Evolutionary conservation across 2,888 invertebrate genomes (phyloP).

Genomic region (Melanotus villosus): DNA sequence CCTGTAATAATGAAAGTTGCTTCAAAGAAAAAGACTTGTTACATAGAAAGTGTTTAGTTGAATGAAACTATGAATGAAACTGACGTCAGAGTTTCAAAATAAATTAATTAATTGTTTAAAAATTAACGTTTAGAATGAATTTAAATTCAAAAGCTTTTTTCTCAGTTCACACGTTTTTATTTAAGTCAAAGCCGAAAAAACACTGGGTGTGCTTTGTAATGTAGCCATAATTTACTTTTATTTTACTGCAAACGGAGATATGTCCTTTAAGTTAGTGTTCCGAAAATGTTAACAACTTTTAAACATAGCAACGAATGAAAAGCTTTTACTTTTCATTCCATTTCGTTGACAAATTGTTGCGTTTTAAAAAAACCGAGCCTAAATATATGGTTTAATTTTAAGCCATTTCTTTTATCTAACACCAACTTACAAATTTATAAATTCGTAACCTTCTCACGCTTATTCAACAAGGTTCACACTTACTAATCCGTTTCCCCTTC

Average conservation of each 20-base stretch:
- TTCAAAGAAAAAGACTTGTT: neutral
- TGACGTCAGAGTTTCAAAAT: neutral
- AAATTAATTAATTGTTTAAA: too few species aligned
- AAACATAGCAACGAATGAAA: constrained; percentile 1
- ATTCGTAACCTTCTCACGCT: constrained; percentile 12
- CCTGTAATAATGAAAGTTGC: neutral
- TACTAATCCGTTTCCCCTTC: neutral
- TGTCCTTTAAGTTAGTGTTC: neutral
- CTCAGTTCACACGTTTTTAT: too few species aligned
- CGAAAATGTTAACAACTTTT: constrained; percentile 13
- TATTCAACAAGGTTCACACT: neutral
- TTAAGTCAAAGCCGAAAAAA: too few species aligned
- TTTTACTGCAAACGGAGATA: neutral
- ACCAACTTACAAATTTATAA: neutral
- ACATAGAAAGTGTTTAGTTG: constrained; percentile 1
- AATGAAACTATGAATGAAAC: constrained; percentile 8
- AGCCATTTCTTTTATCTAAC: neutral
- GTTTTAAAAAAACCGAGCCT: neutral
- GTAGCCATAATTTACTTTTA: neutral
- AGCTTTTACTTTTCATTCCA: neutral
- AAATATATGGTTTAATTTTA: constrained; percentile 4
- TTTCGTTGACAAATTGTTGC: constrained; percentile 13
- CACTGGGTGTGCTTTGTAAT: neutral
- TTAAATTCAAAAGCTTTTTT: too few species aligned
- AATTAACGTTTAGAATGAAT: too few species aligned